Base-by-base conservation (phyloP, 2,888 invertebrate species). In the Sesia apiformis region DNA sequence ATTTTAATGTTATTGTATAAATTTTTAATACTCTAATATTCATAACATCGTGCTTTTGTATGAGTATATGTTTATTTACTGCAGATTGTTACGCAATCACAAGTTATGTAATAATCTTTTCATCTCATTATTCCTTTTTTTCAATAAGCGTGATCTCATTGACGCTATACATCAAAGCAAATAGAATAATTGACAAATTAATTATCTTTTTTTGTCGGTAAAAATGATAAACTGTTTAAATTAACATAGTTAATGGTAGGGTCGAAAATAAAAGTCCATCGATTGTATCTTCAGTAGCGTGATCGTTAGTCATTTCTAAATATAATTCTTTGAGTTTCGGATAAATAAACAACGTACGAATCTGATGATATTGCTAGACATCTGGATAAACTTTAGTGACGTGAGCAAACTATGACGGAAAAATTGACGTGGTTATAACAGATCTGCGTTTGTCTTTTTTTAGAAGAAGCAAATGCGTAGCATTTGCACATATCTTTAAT, bases 261-360 rank as follows among this genome's bases (percentile, higher is more conserved):
- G 85, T 78, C 55, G 38, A 38, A 50, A 50, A 50, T 50, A 50
- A 50, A 50, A 50, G 6, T 50, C 8, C 8, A 23, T 2, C 23
- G 23, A 23, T 23, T 23, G 23, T 5, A 23, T 5, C 46, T 46
- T 50, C 50, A 50, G 50, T 50, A 50, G 7, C 39, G 38, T 50
- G 46, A 39, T 55, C 50, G 54, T 67, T 66, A 66, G 58, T 72
- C 71, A 72, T 58, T 57, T 56, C 68, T 71, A 72, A 70, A 66
- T 67, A 70, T 72, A 65, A 57, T 61, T 57, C 60, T 64, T 69
- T 72, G 76, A 76, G 72, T 77, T 63, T 67, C 63, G 63, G 56
- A 69, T 66, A 81, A 78, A 74, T 67, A 80, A 67, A 76, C 67
- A 72, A 63, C 60, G 58, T 54, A 4, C 7, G 46, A 46, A 46